These are phyloP conservation scores for Aricia agestis DNA, from an alignment of 1,140 invertebrate genomes.

Conservation along the genomic window DNA sequence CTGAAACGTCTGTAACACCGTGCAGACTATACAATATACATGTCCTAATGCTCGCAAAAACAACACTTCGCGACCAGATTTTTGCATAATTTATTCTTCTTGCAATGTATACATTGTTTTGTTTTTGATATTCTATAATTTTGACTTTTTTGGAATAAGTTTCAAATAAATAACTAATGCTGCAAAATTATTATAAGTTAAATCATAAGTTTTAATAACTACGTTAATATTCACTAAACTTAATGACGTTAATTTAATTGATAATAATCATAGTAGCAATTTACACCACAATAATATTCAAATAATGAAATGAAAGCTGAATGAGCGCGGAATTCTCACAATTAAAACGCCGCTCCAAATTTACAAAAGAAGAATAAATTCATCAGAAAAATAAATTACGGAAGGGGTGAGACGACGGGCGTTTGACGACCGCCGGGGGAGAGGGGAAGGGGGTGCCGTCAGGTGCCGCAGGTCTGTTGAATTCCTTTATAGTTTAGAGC, in stretches of 20 bases:
- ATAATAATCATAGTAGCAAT: neutral
- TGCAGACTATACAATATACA: neutral
- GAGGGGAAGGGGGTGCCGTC: too few species aligned
- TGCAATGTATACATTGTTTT: neutral
- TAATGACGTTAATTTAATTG: neutral
- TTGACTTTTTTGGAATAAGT: too few species aligned
- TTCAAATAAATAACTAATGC: too few species aligned
- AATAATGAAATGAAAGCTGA: neutral
- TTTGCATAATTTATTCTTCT: neutral
- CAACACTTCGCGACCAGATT: neutral
- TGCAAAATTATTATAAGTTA: too few species aligned
- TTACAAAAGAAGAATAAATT: neutral
- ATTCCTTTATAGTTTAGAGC: too few species aligned
- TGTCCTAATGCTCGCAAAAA: neutral
- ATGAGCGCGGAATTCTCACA: neutral
- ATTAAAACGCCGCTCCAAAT: slow-evolving; percentile 1
- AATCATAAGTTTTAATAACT: too few species aligned
- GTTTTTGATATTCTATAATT: too few species aligned
- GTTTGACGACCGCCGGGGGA: too few species aligned
- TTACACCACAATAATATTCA: neutral
- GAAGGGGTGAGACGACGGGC: neutral
- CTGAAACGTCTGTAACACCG: too few species aligned
- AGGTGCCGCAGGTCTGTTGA: too few species aligned
- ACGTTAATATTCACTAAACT: neutral
- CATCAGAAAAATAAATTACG: neutral